Evolutionary conservation across 1,140 invertebrate genomes (phyloP), one percentile per base, ranked within the genome.

Genomic region (Protaetia brevitarsis): DNA sequence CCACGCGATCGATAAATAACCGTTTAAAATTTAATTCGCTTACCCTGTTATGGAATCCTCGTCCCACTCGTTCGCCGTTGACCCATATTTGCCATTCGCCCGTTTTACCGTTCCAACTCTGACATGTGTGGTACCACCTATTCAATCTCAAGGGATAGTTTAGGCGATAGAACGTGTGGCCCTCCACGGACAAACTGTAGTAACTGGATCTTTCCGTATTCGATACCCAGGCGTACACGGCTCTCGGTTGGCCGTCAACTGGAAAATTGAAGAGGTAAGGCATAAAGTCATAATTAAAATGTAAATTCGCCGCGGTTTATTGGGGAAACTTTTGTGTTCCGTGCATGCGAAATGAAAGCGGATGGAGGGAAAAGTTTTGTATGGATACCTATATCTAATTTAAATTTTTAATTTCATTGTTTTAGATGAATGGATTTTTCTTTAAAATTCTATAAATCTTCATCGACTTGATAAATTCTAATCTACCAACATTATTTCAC

Each of bases 61-160:
- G 83, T 66, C 90, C 90, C 23, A 92, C 89, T 68, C 90, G 82
- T 75, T 92, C 90, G 26, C 87, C 86, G 76, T 92, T 91, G 45
- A 93, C 86, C 90, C 90, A 93, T 62, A 92, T 86, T 79, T 92
- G 90, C 91, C 91, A 93, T 79, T 93, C 90, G 41, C 90, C 91
- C 8, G 90, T 91, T 72, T 87, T 88, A 26, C 90, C 90, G 76
- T 92, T 93, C 91, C 91, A 93, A 62, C 90, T 92, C 71, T 90
- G 87, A 73, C 91, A 93, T 10, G 88, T 86, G 77, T 93, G 91
- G 79, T 92, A 92, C 91, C 91, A 93, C 76, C 87, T 85, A 79
- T 90, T 88, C 69, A 91, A 79, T 71, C 88, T 85, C 58, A 92
- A 74, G 11, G 90, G 90, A 79, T 93, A 93, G 77, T 92, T 93